Evolutionary conservation across 2,797 vertebrate genomes (phyloP).

Genomic region (Tenualosa thibaudeaui): DNA sequence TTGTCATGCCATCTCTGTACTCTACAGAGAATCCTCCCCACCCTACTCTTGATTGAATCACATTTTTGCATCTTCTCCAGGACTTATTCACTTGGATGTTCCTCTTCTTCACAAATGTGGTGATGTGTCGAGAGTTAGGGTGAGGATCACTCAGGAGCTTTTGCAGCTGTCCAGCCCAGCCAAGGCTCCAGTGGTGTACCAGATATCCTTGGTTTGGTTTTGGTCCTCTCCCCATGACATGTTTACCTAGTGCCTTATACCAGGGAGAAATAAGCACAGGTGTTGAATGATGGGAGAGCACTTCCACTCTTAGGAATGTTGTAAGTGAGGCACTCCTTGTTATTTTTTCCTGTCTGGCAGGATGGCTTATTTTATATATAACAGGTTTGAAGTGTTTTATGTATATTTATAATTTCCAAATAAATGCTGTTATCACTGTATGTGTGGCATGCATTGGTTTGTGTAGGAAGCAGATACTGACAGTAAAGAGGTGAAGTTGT

Average conservation of each 20-base stretch:
- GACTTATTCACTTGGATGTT: neutral
- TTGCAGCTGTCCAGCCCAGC: neutral
- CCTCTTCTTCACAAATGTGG: neutral
- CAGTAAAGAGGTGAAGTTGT: neutral
- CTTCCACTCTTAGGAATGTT: neutral
- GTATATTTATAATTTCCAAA: constrained; percentile 47
- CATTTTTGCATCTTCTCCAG: neutral
- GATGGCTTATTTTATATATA: constrained; percentile 34
- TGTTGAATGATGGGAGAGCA: constrained; percentile 16
- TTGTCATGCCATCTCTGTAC: neutral
- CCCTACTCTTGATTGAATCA: constrained; percentile 41
- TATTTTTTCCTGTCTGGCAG: constrained; percentile 24
- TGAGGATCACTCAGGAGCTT: neutral
- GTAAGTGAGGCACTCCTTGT: neutral
- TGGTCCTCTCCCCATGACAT: constrained; percentile 4
- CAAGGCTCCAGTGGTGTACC: constrained; percentile 11
- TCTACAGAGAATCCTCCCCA: neutral
- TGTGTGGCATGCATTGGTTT: neutral
- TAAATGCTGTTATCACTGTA: constrained; percentile 41
- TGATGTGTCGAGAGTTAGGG: neutral
- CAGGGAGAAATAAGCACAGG: neutral
- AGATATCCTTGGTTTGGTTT: constrained; percentile 24
- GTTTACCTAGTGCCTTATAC: neutral
- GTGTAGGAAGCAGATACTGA: neutral
- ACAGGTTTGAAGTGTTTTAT: constrained; percentile 34